Conservation (phyloP, 2,113 vertebrate species). For the Meleagris gallopavo region DNA sequence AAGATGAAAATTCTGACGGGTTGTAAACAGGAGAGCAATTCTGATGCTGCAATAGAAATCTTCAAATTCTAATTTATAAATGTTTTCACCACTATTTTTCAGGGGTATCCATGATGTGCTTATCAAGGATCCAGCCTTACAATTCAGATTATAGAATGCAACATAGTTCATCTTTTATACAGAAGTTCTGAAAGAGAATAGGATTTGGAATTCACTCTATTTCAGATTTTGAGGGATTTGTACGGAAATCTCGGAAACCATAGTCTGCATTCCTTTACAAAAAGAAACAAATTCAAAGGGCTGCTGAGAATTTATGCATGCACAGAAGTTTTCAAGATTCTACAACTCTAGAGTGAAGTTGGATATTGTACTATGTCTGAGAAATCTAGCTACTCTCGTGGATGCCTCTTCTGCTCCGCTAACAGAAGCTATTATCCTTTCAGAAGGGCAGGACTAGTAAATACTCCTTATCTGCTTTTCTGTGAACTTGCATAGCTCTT, state of each 20-base stretch:
- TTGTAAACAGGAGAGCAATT: not conserved
- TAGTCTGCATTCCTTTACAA: not conserved
- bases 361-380: not conserved
- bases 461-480: not conserved
- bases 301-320: not conserved
- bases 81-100: not conserved
- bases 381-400: not conserved
- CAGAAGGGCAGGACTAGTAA: not conserved
- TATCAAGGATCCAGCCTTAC: not conserved
- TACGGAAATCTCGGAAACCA: not conserved
- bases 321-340: not conserved
- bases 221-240: not conserved
- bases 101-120: not conserved
- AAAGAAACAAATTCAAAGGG: not conserved
- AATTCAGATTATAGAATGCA: not conserved
- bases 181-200: not conserved
- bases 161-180: not conserved
- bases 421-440: not conserved
- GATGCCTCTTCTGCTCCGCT: not conserved
- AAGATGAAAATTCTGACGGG: not conserved
- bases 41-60: not conserved
- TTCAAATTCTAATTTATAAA: not conserved
- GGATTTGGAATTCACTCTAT: not conserved
- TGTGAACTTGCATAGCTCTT: not conserved
- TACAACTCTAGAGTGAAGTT: not conserved